Evolutionary conservation across 2,113 vertebrate species (phyloP), one percentile per base, ranked within the genome.

Genomic region (Gasterosteus aculeatus): DNA sequence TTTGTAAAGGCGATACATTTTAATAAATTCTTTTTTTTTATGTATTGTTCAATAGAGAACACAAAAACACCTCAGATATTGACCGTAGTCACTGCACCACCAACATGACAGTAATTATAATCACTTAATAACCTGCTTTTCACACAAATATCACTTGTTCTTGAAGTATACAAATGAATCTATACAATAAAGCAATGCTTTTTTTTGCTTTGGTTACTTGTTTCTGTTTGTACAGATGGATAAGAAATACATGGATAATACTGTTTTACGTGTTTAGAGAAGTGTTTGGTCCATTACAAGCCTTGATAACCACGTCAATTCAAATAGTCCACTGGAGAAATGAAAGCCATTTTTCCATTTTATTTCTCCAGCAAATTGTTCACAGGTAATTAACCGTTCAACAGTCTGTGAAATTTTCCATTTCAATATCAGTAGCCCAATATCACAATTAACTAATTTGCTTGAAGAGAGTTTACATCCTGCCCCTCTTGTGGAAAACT

Each of bases 1-100:
- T 90, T 92, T 88, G 85, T 90, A 85, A 90, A 86, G 62, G 70
- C 75, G 90, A 83, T 83, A 83, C 74, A 87, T 91, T 92, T 53
- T 88, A 90, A 85, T 77, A 39, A 72, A 66, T 78, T 82, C 5
- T 72, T 87, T 82, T 87, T 81, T 87, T 86, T 75, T 2, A 84
- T 80, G 89, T 82, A 88, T 91, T 85, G 72, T 88, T 89, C 72
- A 75, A 70, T 85, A 73, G 80, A 80, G 69, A 80, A 78, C 65
- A 75, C 70, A 72, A 53, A 46, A 62, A 57, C 78, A 86, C 70
- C 69, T 64, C 62, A 72, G 54, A 78, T 80, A 75, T 26, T 59
- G 58, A 75, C 72, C n/a, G 51, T 77, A 86, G 62, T 63, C 76
- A 59, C 38, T 33, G 72, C 61, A 69, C 65, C 77, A 81, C 64